phyloP scores from a whole-genome alignment of 2,888 invertebrate genomes.

The Pterostichus niger region DNA sequence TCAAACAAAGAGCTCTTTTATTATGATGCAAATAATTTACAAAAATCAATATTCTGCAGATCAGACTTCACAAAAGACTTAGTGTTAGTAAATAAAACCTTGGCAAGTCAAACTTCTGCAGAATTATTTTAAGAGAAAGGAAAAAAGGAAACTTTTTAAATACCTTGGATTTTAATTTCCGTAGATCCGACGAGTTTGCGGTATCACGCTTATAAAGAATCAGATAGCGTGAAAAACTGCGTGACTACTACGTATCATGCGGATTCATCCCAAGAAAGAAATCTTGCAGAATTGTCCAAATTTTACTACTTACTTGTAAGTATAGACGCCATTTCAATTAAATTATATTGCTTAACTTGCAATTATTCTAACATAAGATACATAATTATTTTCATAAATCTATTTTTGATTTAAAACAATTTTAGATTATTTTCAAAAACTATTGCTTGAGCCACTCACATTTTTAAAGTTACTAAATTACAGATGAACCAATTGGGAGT shows the following conservation, averaged over 20 bases:
- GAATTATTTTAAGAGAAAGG: slow-evolving; percentile 34
- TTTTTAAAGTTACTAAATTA: no score
- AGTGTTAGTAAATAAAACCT: slow-evolving; percentile 33
- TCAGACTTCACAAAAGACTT: slow-evolving; percentile 12
- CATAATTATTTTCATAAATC: no score
- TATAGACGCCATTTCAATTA: no score
- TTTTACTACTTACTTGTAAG: no score
- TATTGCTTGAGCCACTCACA: no score
- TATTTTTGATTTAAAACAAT: no score
- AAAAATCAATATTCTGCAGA: slow-evolving; percentile 27
- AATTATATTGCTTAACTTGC: no score
- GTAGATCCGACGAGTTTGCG: slow-evolving; percentile 14
- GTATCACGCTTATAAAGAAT: slow-evolving; percentile 47
- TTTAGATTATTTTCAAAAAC: no score
- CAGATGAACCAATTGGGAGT: no score
- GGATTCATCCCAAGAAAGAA: no score
- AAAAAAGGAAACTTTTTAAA: slow-evolving; percentile 29
- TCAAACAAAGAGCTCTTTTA: slow-evolving; percentile 24
- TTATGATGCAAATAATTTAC: slow-evolving; percentile 22
- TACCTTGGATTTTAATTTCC: slow-evolving; percentile 57
- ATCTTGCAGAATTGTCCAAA: no score
- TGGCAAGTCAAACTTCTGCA: neutral
- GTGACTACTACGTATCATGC: neutral
- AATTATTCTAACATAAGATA: no score
- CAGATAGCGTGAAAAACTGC: slow-evolving; percentile 56